These are phyloP conservation scores for Tinamus guttatus DNA, from an alignment of 2,113 vertebrate genomes.

Conservation along the genomic window DNA sequence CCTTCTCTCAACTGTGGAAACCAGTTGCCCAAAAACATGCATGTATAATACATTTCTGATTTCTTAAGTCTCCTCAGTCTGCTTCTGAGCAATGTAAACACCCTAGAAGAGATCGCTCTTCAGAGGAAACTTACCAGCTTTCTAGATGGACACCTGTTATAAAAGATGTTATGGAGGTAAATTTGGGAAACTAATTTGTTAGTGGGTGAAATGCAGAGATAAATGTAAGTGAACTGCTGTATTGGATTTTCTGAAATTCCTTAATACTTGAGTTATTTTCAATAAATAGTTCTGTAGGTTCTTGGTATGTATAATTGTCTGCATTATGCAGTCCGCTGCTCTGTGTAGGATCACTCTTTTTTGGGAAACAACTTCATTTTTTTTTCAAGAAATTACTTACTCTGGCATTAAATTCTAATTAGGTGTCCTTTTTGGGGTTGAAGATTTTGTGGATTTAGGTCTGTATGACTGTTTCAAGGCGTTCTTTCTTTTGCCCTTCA, in stretches of 20 bases:
- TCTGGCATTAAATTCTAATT: background rate
- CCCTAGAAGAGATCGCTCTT: slow-evolving; percentile 85
- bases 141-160: slow-evolving; percentile 95
- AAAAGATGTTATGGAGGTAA: slow-evolving; percentile 97
- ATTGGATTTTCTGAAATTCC: background rate
- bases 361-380: background rate
- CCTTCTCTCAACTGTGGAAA: background rate
- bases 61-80: slow-evolving; percentile 33
- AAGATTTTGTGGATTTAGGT: background rate
- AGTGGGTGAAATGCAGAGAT: background rate
- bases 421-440: background rate
- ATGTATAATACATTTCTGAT: background rate
- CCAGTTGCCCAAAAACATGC: background rate
- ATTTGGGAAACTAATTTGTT: background rate
- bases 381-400: background rate
- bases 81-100: slow-evolving; percentile 78
- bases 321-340: background rate
- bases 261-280: background rate
- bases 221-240: rapidly evolving
- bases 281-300: background rate
- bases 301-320: background rate
- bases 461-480: background rate
- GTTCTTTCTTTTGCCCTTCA: slow-evolving; percentile 47
- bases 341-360: background rate
- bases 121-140: slow-evolving; percentile 91